A percentile compares a stretch with the other conserved stretches of the same genome.
These are phyloP conservation scores for Tachina grossa DNA, from an alignment of 2,888 invertebrate species.

Conservation along the genomic window DNA sequence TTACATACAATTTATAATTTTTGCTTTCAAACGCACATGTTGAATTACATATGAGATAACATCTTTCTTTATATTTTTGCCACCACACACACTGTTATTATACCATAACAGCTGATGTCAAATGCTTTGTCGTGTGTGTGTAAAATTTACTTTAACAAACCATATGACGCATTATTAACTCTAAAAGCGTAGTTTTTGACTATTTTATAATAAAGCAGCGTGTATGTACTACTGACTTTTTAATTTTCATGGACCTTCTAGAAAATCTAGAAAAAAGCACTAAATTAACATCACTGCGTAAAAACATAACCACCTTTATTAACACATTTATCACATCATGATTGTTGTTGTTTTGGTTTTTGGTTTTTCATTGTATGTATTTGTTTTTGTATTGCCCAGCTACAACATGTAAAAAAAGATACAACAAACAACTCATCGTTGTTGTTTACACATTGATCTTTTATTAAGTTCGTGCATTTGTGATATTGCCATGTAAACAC, in stretches of 20 bases:
- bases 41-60: too few relatives aligned
- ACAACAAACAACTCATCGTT: neutral
- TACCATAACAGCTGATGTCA: too few relatives aligned
- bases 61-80: too few relatives aligned
- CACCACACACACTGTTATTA: too few relatives aligned
- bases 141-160: too few relatives aligned
- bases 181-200: too few relatives aligned
- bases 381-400: constrained; percentile 5
- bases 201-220: too few relatives aligned
- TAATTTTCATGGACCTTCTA: neutral
- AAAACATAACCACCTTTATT: constrained; percentile 12
- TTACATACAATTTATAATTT: too few relatives aligned
- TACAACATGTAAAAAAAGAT: neutral
- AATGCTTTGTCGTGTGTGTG: too few relatives aligned
- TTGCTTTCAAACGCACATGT: too few relatives aligned
- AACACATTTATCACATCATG: neutral
- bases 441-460: constrained; percentile 42
- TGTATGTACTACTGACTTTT: too few relatives aligned
- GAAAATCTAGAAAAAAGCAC: constrained; percentile 21
- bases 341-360: neutral
- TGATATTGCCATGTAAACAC: constrained; percentile 37
- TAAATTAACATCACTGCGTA: neutral
- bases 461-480: constrained; percentile 40
- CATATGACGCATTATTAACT: too few relatives aligned
- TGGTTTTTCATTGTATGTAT: neutral